phyloP scores from a whole-genome alignment of 2,113 vertebrate genomes.

The Saimiri boliviensis region DNA sequence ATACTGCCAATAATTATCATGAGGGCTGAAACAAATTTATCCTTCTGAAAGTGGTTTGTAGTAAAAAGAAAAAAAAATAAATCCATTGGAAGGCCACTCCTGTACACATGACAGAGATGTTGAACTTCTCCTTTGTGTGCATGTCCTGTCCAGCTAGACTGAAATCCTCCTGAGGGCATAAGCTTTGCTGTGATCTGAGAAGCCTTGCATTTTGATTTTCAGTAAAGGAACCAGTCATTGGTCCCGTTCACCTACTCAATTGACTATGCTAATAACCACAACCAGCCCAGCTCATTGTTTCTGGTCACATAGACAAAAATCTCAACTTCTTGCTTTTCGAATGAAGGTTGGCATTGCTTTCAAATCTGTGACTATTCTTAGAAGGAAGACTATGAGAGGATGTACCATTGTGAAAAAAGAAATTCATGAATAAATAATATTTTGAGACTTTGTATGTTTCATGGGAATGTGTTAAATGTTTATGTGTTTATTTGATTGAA shows the following conservation, averaged over 20 bases:
- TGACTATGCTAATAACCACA: neutral
- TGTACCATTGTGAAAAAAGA: conserved; percentile 6
- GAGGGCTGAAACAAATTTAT: conserved; percentile 44
- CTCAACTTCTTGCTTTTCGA: neutral
- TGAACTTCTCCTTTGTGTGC: neutral
- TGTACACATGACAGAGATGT: neutral
- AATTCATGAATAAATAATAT: neutral
- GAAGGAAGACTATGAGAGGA: neutral
- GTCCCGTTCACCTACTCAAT: neutral
- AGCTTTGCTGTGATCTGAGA: neutral
- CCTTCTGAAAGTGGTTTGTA: conserved; percentile 43
- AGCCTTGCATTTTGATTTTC: neutral
- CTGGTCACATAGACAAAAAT: neutral
- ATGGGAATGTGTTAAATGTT: neutral
- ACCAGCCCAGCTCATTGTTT: neutral
- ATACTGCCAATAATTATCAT: conserved; percentile 71
- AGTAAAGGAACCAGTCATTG: neutral
- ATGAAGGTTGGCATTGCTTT: neutral
- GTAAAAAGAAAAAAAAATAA: neutral
- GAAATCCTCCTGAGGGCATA: neutral
- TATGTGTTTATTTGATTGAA: neutral
- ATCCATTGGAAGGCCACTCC: neutral
- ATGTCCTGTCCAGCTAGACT: neutral
- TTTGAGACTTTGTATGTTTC: neutral
- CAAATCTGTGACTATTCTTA: neutral